Base-by-base conservation (phyloP, 2,797 vertebrate genomes). In the Aratinga solstitialis region DNA sequence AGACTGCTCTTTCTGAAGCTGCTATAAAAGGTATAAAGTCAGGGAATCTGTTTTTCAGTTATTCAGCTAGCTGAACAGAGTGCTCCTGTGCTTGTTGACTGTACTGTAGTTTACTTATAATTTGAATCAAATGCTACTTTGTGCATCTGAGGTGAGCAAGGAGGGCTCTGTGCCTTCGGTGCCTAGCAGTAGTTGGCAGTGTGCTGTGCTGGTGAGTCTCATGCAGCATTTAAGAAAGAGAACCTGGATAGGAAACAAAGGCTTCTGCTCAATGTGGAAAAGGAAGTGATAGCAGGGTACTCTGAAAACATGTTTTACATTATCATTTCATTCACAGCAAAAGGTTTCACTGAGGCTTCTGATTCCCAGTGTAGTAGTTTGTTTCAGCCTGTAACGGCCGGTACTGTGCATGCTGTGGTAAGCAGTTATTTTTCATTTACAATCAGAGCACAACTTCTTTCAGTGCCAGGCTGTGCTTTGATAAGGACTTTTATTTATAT, bases 331-430 rank as follows among this genome's bases (percentile, higher is more conserved):
- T 40, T 71, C 8, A 82, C 43, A 21, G 12, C 23, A 34, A 29
- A 38, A 54, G 32, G 9, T 73, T 92, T 73, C 43, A 20, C 22
- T 50, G 22, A 15, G 50, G 27, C 38, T 59, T 53, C 36, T 87
- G 59, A 21, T 53, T 48, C 36, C 62, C 27, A 15, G 10, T 23
- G 17, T 4, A 18, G 30, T 50, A 47, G 23, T 42, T 83, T 6
- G 1, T 62, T 80, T 66, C 45, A 22, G 0, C 58, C 20, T 1
- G 0, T 5, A 68, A 32, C 22, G 36, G 34, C 6, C 54, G 58
- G n/a, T 75, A 45, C 54, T 34, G 13, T 66, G 18, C 20, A 21
- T 61, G 26, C 29, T 73, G 43, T 73, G 40, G 5, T 20, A 36
- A 89, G 38, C 43, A 54, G 18, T 30, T 50, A 1, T 23, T 79